These are phyloP conservation scores for Phaetusa simplex DNA, from an alignment of 2,113 vertebrate species.

Conservation along the genomic window DNA sequence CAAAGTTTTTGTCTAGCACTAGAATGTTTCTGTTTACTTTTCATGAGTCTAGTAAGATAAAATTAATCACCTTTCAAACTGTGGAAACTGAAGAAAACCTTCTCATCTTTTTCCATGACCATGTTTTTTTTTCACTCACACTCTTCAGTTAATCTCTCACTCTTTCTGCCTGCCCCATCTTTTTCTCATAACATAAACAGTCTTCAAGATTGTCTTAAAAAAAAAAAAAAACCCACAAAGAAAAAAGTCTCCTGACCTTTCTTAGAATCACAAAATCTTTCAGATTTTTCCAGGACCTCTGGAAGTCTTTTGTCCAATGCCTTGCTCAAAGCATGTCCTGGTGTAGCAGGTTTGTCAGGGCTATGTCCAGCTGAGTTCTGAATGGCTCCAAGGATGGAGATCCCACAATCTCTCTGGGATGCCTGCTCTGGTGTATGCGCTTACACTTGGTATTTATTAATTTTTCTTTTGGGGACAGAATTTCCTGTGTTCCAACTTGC, in stretches of 20 bases:
- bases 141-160: neutral
- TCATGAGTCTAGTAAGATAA: neutral
- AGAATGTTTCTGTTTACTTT: neutral
- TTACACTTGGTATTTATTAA: neutral
- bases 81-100: neutral
- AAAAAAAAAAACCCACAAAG: too few relatives aligned
- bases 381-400: neutral
- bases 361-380: neutral
- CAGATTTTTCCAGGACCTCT: neutral
- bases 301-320: neutral
- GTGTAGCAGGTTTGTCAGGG: neutral
- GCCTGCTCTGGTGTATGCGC: neutral
- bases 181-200: neutral
- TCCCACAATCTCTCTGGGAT: neutral
- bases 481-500: neutral
- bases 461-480: neutral
- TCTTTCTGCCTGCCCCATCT: neutral
- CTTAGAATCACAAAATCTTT: neutral
- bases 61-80: neutral
- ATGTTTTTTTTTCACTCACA: fast-evolving
- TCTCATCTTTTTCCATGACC: neutral
- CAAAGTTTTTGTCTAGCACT: neutral
- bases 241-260: neutral
- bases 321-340: neutral
- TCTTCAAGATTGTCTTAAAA: neutral